Base-by-base conservation (phyloP, 2,888 invertebrate species). In the Ferrisia virgata region DNA sequence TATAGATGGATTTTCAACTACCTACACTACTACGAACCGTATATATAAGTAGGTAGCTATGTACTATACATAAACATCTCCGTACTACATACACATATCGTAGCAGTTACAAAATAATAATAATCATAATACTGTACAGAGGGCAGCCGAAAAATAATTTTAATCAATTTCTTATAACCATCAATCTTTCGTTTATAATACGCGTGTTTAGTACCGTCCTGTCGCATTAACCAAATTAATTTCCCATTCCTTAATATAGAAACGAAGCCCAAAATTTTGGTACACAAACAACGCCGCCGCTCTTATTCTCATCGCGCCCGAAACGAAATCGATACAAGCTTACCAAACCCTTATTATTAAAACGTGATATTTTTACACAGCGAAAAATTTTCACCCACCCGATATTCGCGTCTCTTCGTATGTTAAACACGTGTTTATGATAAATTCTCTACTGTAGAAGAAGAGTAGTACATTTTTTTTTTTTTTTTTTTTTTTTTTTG, bases 191-290 rank as follows among this genome's bases (percentile, higher is more conserved):
- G 72, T 76, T n/a, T n/a, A 36, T 36, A 36, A 76, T 64, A 64
- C 64, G 64, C 64, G 64, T 36, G 72, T 76, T 36, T 76, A 33
- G 72, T 36, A 36, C 72, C 36, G 36, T 76, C 36, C 72, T 76
- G 72, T 76, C 36, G 36, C 72, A 76, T 76, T 76, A 76, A 76
- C 33, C 72, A 76, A 76, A 76, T 76, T 76, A 76, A 76, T 76
- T 76, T 76, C 36, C 72, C 36, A 36, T 76, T 76, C 36, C 72
- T 76, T 76, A 33, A 76, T 76, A 76, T 33, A 36, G 72, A 76
- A 76, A 76, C 36, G 72, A 76, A 64, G 64, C 64, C 64, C 64
- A 64, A 64, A 64, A 64, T 76, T 36, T 76, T 76, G 36, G 31
- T 76, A 76, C 72, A 76, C 72, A 36, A 36, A 76, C 36, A 76